A percentile compares a stretch with the other conserved stretches of the same genome.
Conservation (phyloP, 2,113 vertebrate species). For the Actenoides lindsayi region DNA sequence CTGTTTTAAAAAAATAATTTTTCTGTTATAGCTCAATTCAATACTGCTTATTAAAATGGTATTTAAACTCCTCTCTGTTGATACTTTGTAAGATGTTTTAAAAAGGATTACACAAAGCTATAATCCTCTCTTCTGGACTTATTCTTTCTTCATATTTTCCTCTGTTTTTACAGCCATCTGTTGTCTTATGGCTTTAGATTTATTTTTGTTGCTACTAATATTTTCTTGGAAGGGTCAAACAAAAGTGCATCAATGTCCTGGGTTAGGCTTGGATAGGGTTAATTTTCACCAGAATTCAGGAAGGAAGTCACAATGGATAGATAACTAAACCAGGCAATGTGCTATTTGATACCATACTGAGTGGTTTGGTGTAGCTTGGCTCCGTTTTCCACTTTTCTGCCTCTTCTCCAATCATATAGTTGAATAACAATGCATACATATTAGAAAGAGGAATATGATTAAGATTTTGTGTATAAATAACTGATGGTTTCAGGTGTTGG, state of each 20-base stretch:
- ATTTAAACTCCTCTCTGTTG: not conserved
- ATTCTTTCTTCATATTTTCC: not conserved
- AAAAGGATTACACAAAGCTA: not conserved
- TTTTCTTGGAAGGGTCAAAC: not conserved
- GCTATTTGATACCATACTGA: too few relatives aligned
- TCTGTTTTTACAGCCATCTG: not conserved
- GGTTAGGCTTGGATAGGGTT: too few relatives aligned
- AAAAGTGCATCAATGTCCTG: not conserved
- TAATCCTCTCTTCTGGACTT: not conserved
- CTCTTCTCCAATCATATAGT: too few relatives aligned
- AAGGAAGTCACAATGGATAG: too few relatives aligned
- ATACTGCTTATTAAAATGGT: not conserved
- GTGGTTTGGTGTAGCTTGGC: too few relatives aligned
- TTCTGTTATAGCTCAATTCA: not conserved
- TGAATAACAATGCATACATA: too few relatives aligned
- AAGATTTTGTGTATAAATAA: too few relatives aligned
- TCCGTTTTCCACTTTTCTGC: too few relatives aligned
- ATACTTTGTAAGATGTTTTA: not conserved
- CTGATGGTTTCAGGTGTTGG: too few relatives aligned
- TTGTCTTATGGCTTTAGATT: not conserved
- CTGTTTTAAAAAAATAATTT: not conserved
- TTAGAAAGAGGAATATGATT: too few relatives aligned
- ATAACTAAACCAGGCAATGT: too few relatives aligned
- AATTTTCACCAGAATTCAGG: too few relatives aligned
- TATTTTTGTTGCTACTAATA: not conserved